Conservation (phyloP, 2,797 vertebrate species). For the Protosalanx chinensis region DNA sequence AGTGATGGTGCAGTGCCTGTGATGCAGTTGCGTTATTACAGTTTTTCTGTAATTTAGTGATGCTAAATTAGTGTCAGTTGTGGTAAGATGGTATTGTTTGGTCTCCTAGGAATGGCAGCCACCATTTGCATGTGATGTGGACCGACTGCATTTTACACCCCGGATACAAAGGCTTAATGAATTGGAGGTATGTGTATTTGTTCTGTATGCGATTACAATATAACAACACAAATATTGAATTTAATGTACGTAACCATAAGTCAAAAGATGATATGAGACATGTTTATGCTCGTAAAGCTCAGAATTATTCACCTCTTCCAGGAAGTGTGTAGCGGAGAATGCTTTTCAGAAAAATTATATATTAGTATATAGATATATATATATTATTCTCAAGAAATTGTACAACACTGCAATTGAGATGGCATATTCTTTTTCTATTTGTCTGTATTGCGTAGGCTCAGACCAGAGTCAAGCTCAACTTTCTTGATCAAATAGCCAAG, state of each 20-base stretch:
- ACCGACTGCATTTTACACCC: constrained; percentile 94
- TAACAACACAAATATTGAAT: background rate
- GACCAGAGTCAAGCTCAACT: constrained; percentile 96
- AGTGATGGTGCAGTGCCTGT: background rate
- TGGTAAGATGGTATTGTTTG: constrained; percentile 15
- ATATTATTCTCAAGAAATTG: background rate
- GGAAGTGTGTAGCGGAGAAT: constrained; percentile 13
- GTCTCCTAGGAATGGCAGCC: constrained; percentile 91
- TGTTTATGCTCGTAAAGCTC: background rate
- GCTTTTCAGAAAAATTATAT: too few relatives aligned
- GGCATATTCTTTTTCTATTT: constrained; percentile 17
- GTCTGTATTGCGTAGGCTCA: constrained; percentile 78
- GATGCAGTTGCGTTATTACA: constrained; percentile 7
- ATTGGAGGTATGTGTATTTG: constrained; percentile 80
- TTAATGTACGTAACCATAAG: background rate
- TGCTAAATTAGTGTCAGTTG: constrained; percentile 16
- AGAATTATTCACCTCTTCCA: background rate
- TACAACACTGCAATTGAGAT: background rate
- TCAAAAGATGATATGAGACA: too few relatives aligned
- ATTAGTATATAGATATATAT: too few relatives aligned
- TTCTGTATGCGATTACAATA: background rate
- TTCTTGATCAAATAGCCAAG: constrained; percentile 97
- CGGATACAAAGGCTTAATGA: constrained; percentile 97
- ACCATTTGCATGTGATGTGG: constrained; percentile 96
- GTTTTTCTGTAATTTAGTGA: background rate